These are phyloP conservation scores for Hydrozoanthus gracilis DNA, from an alignment of 92 coral and sea anemone genomes.

Conservation along the genomic window DNA sequence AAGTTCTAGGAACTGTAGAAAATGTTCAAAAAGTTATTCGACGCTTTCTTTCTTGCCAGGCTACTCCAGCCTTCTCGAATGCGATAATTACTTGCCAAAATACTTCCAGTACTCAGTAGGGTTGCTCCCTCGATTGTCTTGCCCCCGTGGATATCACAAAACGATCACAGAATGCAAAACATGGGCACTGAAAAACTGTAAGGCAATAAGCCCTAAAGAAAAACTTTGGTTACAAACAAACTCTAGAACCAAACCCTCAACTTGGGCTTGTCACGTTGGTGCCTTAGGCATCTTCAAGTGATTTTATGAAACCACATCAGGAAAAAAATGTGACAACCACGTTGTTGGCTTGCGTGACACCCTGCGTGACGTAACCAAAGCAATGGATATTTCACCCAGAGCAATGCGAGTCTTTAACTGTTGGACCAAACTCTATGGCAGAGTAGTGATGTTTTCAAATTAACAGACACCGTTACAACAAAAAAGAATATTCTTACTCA, in stretches of 20 bases:
- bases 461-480: neutral
- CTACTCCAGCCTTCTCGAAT: conserved; percentile 23
- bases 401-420: conserved; percentile 16
- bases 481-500: neutral
- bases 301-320: neutral
- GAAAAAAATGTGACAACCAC: conserved; percentile 9
- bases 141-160: conserved; percentile 23
- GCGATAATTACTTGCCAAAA: conserved; percentile 31
- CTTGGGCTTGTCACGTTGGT: conserved; percentile 45
- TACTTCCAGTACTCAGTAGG: conserved; percentile 20
- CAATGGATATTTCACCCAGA: neutral
- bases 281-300: neutral
- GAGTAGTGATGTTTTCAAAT: conserved; percentile 23
- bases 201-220: neutral
- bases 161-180: conserved; percentile 43
- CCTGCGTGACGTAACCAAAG: neutral
- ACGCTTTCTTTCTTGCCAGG: conserved; percentile 12
- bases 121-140: neutral
- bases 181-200: conserved; percentile 32
- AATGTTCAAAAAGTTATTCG: neutral
- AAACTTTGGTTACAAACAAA: conserved; percentile 12
- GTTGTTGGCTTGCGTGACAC: neutral
- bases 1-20: neutral
- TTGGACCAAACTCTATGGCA: too few species aligned
- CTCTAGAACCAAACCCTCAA: neutral